phyloP scores from a whole-genome alignment of 1,140 invertebrate genomes.

The Sitophilus oryzae region DNA sequence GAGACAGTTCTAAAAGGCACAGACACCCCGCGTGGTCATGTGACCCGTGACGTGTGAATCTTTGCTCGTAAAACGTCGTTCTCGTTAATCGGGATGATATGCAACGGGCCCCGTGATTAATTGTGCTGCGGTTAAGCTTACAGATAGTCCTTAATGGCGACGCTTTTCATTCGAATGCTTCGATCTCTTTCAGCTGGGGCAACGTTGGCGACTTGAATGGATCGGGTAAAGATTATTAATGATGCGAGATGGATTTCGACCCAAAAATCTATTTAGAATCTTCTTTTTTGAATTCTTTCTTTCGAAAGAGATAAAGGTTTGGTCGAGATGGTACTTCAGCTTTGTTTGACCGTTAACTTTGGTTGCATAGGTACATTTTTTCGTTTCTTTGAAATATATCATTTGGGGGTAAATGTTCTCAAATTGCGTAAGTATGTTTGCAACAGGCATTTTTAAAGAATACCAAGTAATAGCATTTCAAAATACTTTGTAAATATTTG shows the following conservation, averaged over 20 bases:
- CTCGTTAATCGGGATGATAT: constrained; percentile 30
- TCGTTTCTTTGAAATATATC: too few species aligned
- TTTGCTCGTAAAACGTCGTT: constrained; percentile 5
- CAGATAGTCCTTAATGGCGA: constrained; percentile 25
- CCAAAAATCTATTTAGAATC: neutral
- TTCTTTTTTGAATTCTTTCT: neutral
- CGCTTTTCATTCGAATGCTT: too few species aligned
- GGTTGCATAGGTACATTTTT: too few species aligned
- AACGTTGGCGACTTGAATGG: constrained; percentile 10
- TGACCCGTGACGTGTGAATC: constrained; percentile 14
- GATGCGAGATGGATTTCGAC: constrained; percentile 2
- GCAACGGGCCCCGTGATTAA: constrained; percentile 24
- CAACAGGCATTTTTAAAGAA: too few species aligned
- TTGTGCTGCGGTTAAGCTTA: constrained; percentile 20
- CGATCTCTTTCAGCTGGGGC: too few species aligned
- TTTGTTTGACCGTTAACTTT: neutral
- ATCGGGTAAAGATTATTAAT: constrained; percentile 21
- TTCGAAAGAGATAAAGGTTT: neutral
- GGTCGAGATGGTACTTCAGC: neutral
- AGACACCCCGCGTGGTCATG: neutral
- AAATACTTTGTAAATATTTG: too few species aligned
- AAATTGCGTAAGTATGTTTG: too few species aligned
- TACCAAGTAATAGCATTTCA: too few species aligned
- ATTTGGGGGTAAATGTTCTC: constrained; percentile 2
- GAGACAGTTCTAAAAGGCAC: too few species aligned